Evolutionary conservation across 2,888 invertebrate genomes (phyloP), one percentile per base, ranked within the genome.

Genomic region (Xestia c-nigrum): DNA sequence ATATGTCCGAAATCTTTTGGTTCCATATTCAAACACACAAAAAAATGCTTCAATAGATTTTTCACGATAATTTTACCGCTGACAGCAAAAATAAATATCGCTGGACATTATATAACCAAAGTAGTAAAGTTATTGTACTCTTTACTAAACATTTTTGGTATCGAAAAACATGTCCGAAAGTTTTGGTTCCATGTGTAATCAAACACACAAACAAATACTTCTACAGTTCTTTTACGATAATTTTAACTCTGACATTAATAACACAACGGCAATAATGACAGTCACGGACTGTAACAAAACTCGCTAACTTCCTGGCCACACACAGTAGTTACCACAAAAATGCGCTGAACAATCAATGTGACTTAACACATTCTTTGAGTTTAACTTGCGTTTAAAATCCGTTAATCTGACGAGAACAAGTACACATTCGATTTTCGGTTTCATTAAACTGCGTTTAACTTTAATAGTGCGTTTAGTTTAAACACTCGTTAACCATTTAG

Each of bases 331-430:
- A 82, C 78, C 83, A 84, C 84, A 87, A 83, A 83, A 88, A 87
- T 84, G 83, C 74, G 78, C 61, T 47, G 74, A 72, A 83, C 74
- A 61, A 80, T 87, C 74, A 61, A 80, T 87, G 76, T 90, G 90
- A 90, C 88, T 88, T 82, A 81, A 88, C 90, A 90, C 88, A 90
- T 90, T 90, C 86, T 64, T 75, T 16, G 31, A 24, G 59, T 77
- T 83, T 40, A 57, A 80, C 72, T 69, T 24, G 12, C 65, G 31
- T 76, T 63, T 72, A 59, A 78, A 77, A 71, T 83, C 76, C 86
- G 64, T 76, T 84, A 69, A 85, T 87, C 72, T 72, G 76, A 68
- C 61, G 66, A 66, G 64, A 69, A 78, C 50, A 12, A 67, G 78
- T 77, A 76, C 87, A 88, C 72, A 80, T 87, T 87, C 77, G 77